Percentiles rank a stretch among this genome's conserved stretches.
These are phyloP conservation scores for Ormyrus rosae DNA, from an alignment of 2,888 invertebrate genomes.

Conservation along the genomic window DNA sequence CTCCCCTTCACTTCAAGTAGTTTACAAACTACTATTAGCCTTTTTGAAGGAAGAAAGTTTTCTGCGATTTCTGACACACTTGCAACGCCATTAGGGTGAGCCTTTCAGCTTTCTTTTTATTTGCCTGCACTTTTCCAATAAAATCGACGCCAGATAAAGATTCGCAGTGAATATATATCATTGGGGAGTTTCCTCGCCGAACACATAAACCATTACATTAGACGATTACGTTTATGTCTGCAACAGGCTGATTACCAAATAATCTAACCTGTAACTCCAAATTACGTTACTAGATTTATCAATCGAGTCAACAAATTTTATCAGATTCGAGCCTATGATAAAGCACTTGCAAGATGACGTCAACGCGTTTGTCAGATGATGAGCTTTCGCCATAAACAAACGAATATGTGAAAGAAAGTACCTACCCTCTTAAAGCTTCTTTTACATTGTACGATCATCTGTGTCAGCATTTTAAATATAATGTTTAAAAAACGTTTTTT, in stretches of 20 bases:
- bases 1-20: slow-evolving; percentile 4
- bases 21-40: slow-evolving; percentile 1
- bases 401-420: background rate
- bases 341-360: slow-evolving; percentile 54
- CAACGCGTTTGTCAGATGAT: slow-evolving; percentile 46
- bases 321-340: slow-evolving; percentile 44
- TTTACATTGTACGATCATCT: too few relatives aligned
- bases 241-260: background rate
- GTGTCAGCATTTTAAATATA: too few relatives aligned
- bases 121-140: slow-evolving; percentile 26
- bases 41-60: slow-evolving; percentile 3
- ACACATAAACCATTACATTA: background rate
- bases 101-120: slow-evolving; percentile 11
- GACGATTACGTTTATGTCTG: slow-evolving; percentile 4
- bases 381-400: slow-evolving; percentile 11
- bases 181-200: slow-evolving; percentile 10
- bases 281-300: slow-evolving; percentile 46
- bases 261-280: slow-evolving; percentile 40
- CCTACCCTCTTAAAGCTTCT: too few relatives aligned
- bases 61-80: slow-evolving; percentile 4
- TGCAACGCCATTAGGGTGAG: slow-evolving; percentile 43
- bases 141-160: slow-evolving; percentile 14
- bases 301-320: slow-evolving; percentile 46
- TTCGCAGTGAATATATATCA: slow-evolving; percentile 24
- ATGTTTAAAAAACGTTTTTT: too few relatives aligned